Percentiles rank a stretch among this genome's conserved stretches.
Conservation (phyloP, 30 jellyfish, hydroid and myxozoan genomes). For the Aurelia aurita region DNA sequence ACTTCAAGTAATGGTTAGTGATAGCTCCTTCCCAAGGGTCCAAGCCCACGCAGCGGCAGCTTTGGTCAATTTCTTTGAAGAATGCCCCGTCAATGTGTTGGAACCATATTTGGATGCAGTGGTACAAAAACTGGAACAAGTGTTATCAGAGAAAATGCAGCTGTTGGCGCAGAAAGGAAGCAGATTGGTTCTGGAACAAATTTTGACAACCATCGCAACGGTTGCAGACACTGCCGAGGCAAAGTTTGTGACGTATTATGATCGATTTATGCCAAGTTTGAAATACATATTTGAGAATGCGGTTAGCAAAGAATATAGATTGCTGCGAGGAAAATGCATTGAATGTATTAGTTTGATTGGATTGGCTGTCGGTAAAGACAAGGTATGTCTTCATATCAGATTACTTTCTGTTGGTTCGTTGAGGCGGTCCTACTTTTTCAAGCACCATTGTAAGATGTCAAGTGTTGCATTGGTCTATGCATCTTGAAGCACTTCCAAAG, state of each 20-base stretch:
- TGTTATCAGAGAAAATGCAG: conserved; percentile 85
- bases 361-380: conserved; percentile 98
- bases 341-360: conserved; percentile 99
- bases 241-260: conserved; percentile 90
- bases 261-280: conserved; percentile 97
- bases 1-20: conserved; percentile 77
- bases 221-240: conserved; percentile 99
- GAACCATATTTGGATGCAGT: conserved; percentile 98
- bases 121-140: conserved; percentile 87
- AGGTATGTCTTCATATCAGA: conserved; percentile 53
- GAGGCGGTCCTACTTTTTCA: no score
- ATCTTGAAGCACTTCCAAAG: no score
- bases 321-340: conserved; percentile 96
- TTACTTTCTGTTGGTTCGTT: no score
- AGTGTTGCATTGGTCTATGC: no score
- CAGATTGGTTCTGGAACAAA: conserved; percentile 92
- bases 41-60: conserved; percentile 99
- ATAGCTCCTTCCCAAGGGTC: conserved; percentile 94
- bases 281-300: conserved; percentile 94
- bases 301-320: conserved; percentile 84
- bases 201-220: conserved; percentile 96
- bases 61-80: conserved; percentile 98
- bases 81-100: conserved; percentile 91
- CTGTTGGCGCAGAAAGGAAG: conserved; percentile 91
- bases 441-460: no score